A percentile compares a stretch with the other conserved stretches of the same genome.
Evolutionary conservation across 2,797 vertebrate genomes (phyloP).

Genomic region (Labeo calbasu): DNA sequence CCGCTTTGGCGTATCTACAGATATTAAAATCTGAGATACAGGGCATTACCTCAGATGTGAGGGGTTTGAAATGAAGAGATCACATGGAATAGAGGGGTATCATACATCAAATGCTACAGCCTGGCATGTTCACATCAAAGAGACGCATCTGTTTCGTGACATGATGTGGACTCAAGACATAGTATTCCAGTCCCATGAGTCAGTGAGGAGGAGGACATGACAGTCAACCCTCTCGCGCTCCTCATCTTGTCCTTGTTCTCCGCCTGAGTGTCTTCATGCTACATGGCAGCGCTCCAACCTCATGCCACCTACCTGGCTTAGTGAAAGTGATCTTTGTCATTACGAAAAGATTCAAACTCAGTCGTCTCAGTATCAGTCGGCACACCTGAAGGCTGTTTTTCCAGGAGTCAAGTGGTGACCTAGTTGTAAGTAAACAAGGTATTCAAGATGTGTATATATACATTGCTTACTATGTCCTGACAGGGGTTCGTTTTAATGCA

Average conservation of each 20-base stretch:
- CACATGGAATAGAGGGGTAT: slow-evolving; percentile 56
- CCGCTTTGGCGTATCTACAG: slow-evolving; percentile 56
- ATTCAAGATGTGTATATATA: neutral
- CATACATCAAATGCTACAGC: slow-evolving; percentile 67
- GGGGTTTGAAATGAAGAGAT: slow-evolving; percentile 63
- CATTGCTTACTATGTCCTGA: neutral
- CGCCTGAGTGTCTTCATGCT: slow-evolving; percentile 23
- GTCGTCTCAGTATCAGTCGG: neutral
- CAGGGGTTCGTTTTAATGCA: neutral
- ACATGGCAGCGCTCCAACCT: slow-evolving; percentile 17
- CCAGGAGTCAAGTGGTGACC: neutral
- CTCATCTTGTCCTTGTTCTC: slow-evolving; percentile 15
- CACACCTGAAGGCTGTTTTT: neutral
- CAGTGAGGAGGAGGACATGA: slow-evolving; percentile 19
- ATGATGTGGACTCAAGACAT: slow-evolving; percentile 43
- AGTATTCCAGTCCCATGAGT: slow-evolving; percentile 14
- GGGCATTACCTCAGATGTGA: slow-evolving; percentile 54
- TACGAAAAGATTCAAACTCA: neutral
- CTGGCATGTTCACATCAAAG: slow-evolving; percentile 69
- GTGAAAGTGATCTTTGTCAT: slow-evolving; percentile 29
- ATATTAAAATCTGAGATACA: slow-evolving; percentile 57
- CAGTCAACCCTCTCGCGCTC: neutral
- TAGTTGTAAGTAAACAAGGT: neutral
- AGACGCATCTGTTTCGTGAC: slow-evolving; percentile 67
- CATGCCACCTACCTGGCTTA: slow-evolving; percentile 44